Conservation (phyloP, 2,888 invertebrate species). For the Sclerodermus sp. region DNA sequence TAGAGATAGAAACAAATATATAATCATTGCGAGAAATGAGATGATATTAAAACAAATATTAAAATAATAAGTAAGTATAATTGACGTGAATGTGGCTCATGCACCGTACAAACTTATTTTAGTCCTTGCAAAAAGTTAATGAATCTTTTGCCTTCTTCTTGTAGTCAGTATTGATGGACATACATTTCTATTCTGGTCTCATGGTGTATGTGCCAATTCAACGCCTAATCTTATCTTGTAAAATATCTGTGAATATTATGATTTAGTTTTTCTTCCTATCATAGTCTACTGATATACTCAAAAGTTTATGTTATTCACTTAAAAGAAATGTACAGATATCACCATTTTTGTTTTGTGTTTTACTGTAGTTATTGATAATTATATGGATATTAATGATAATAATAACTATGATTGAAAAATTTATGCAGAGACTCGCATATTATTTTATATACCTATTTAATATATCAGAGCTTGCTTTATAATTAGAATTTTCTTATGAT, state of each 20-base stretch:
- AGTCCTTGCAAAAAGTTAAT: not conserved
- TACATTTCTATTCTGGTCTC: slow-evolving; percentile 7
- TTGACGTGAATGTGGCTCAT: slow-evolving; percentile 34
- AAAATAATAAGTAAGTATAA: slow-evolving; percentile 41
- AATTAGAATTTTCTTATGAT: too few relatives aligned
- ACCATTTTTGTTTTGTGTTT: slow-evolving; percentile 58
- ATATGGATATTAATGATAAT: slow-evolving; percentile 59
- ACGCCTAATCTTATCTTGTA: slow-evolving; percentile 54
- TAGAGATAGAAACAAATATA: slow-evolving; percentile 43
- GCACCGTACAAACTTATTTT: slow-evolving; percentile 21
- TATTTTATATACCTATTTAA: slow-evolving; percentile 9
- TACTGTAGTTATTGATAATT: slow-evolving; percentile 59
- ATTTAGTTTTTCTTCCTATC: slow-evolving; percentile 57
- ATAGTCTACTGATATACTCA: slow-evolving; percentile 55
- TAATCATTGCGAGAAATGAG: slow-evolving; percentile 37
- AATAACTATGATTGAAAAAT: slow-evolving; percentile 58
- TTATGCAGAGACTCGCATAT: slow-evolving; percentile 24
- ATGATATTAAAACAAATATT: slow-evolving; percentile 43
- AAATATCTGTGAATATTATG: slow-evolving; percentile 59
- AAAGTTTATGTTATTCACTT: slow-evolving; percentile 55
- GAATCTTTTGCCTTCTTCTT: not conserved
- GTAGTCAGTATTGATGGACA: not conserved
- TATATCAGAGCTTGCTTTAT: too few relatives aligned
- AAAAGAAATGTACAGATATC: slow-evolving; percentile 55
- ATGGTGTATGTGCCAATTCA: slow-evolving; percentile 34